These are phyloP conservation scores for Gymnobelideus leadbeateri DNA, from an alignment of 2,113 vertebrate genomes.

Conservation along the genomic window DNA sequence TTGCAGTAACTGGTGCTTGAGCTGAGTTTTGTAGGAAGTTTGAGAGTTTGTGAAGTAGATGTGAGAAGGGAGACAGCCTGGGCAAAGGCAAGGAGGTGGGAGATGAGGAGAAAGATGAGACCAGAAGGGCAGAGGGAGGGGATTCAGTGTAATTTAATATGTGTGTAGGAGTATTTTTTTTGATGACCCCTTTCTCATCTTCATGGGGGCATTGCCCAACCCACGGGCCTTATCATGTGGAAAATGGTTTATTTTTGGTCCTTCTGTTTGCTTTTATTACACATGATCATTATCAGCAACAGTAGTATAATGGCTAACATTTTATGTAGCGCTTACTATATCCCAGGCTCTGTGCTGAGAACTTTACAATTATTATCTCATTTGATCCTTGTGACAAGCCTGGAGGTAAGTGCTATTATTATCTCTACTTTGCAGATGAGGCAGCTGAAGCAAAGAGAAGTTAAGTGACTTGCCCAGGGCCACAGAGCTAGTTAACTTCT, in stretches of 20 bases:
- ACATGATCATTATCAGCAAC: conserved; percentile 31
- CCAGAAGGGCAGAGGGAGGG: background rate
- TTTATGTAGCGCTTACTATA: background rate
- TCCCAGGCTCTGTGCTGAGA: background rate
- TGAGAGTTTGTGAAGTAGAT: background rate
- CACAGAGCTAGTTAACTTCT: background rate
- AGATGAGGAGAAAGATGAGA: too few species aligned
- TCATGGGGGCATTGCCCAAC: background rate
- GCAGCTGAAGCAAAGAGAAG: background rate
- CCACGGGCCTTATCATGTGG: background rate
- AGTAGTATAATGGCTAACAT: background rate
- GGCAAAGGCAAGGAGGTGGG: background rate
- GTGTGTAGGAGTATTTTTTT: conserved; percentile 22
- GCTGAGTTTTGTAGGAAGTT: background rate
- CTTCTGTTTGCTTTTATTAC: background rate
- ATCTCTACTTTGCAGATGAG: background rate
- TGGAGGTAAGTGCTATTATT: background rate
- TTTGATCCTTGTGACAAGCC: background rate
- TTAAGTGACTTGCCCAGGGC: background rate
- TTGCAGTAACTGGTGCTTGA: background rate
- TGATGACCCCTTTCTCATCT: conserved; percentile 32
- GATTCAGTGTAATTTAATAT: background rate
- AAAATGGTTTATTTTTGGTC: conserved; percentile 26
- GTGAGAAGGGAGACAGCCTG: background rate
- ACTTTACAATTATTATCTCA: background rate